Conservation (phyloP, 2,888 invertebrate species). For the Temnothorax ravouxi region DNA sequence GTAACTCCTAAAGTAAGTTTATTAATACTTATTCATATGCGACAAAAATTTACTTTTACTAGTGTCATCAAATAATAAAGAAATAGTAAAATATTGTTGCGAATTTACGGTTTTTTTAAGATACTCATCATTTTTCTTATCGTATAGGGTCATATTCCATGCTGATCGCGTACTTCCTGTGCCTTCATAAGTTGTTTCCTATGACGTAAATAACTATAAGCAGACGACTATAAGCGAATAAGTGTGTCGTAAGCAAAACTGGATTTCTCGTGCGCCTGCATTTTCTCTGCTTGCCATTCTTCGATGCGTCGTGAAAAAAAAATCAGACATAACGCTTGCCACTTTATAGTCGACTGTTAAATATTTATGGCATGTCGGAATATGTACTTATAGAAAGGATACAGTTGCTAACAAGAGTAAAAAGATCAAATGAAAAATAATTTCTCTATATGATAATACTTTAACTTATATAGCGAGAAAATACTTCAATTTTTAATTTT, state of each 20-base stretch:
- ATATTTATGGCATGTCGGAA: constrained; percentile 24
- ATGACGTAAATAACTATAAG: constrained; percentile 28
- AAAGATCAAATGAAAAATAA: constrained; percentile 4
- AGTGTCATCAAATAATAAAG: not conserved
- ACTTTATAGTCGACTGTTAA: constrained; percentile 9
- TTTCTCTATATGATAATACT: not conserved
- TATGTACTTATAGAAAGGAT: not conserved
- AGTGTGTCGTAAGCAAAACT: not conserved
- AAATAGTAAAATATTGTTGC: not conserved
- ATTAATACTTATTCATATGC: not conserved
- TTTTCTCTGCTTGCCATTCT: not conserved
- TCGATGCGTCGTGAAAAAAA: constrained; percentile 6
- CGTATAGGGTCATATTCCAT: not conserved
- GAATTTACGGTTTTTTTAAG: not conserved
- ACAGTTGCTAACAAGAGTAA: not conserved
- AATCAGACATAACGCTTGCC: not conserved
- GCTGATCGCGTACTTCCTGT: not conserved
- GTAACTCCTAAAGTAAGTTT: not conserved
- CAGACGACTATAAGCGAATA: not conserved
- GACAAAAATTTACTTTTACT: not conserved
- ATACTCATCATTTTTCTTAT: not conserved
- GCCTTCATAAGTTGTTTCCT: not conserved
- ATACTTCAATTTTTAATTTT: not conserved
- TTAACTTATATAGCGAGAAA: not conserved
- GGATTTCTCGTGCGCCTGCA: not conserved